Base-by-base conservation (phyloP, 2,113 vertebrate species). In the Pseudorasbora parva region DNA sequence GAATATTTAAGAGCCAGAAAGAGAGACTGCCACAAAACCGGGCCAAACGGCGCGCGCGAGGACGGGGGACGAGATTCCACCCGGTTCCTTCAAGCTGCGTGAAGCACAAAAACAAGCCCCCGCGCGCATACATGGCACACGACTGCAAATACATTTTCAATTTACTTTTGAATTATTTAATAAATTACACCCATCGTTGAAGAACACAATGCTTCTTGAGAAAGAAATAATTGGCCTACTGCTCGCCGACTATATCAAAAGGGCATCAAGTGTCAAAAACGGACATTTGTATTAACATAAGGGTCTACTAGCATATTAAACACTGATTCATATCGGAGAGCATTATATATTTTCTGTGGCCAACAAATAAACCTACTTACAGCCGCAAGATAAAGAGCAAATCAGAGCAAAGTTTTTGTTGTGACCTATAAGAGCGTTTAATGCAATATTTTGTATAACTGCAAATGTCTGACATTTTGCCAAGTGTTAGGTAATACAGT, bases 1-100 rank as follows among this genome's bases (percentile, higher is more conserved):
- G 78, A 37, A 68, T 47, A 49, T 78, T 78, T 78, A 62, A 62
- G 37, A 78, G 56, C 56, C 76, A 78, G 76, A 47, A 37, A 37
- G 43, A 68, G 78, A 5, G 78, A 49, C 45, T 25, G 79, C 57
- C 57, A 49, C 57, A 30, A n/a, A 51, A 3, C 59, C 19, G 62
- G 64, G 62, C 62, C 78, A 69, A 54, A 54, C 60, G 10, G 78
- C 4, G 45, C 17, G 7, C 54, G 64, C 43, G 66, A 80, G 60
- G 82, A 30, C 57, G 56, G 41, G 8, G 59, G 43, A 21, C 37
- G 59, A 64, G 75, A 60, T 19, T 30, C 14, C 41, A 30, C 11
- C 78, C 47, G 37, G 30, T 1, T 49, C n/a, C 41, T 62, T 64
- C 57, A 64, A 47, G 75, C 54, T 12, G 37, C 69, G 8, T 43